phyloP scores from a whole-genome alignment of 1,140 invertebrate species.

The Thaumatotibia leucotreta region DNA sequence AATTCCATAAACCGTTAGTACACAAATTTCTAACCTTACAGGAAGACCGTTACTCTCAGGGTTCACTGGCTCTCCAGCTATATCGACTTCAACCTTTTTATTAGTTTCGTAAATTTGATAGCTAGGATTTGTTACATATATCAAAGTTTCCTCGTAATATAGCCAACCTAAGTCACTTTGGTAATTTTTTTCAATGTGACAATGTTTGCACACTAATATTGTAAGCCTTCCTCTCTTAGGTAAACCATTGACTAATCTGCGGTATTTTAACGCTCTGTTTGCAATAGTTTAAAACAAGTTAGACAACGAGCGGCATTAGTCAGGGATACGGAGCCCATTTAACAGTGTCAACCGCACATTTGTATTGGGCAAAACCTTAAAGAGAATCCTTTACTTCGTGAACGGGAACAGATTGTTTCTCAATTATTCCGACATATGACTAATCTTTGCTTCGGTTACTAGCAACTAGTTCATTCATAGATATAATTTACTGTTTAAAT shows the following conservation, averaged over 20 bases:
- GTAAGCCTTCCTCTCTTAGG: conserved; percentile 27
- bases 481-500: conserved; percentile 9
- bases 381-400: conserved; percentile 8
- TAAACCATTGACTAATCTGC: conserved; percentile 55
- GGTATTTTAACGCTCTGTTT: conserved; percentile 49
- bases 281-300: conserved; percentile 61
- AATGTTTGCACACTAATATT: conserved; percentile 28
- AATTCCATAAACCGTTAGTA: too few relatives aligned
- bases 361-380: conserved; percentile 35
- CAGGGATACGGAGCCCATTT: conserved; percentile 60
- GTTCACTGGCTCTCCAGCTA: too few relatives aligned
- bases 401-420: conserved; percentile 12
- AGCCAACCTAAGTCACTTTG: too few relatives aligned
- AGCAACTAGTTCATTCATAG: conserved; percentile 6
- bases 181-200: too few relatives aligned
- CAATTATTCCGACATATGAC: conserved; percentile 10
- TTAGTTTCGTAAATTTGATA: too few relatives aligned
- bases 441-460: conserved; percentile 1
- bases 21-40: too few relatives aligned
- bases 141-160: too few relatives aligned
- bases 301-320: conserved; percentile 52
- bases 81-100: too few relatives aligned
- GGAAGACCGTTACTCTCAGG: too few relatives aligned
- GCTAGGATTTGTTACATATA: too few relatives aligned
- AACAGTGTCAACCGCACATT: conserved; percentile 70